Base-by-base conservation (phyloP, 2,888 invertebrate genomes). In the Lydus trimaculatus region DNA sequence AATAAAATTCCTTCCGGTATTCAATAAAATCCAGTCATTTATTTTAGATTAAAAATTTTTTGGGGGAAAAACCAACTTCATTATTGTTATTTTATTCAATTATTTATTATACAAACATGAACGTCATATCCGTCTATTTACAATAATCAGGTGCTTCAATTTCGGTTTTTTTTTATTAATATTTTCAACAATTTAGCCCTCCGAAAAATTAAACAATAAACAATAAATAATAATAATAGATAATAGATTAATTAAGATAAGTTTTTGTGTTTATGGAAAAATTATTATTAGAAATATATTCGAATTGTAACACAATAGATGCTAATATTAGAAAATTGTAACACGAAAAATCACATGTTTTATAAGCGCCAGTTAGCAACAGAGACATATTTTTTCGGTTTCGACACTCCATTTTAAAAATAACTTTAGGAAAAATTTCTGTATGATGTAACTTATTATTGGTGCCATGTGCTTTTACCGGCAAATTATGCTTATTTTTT, bases 341-440 rank as follows among this genome's bases (percentile, higher is more conserved):
- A 15, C 17, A 7, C 25, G 23, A 56, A 56, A 56, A 25, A 56
- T 56, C 25, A 52, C 52, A 13, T 20, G 23, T 52, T 52, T n/a
- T n/a, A n/a, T n/a, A n/a, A n/a, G 56, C 25, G 62, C 64, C 52
- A 56, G 68, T 63, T 65, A 65, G 65, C 65, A 68, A 65, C 68
- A 68, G 65, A 56, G 62, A 23, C 25, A 20, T 31, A 43, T 43
- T 39, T 64, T 52, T 61, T 33, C 25, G 23, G n/a, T n/a, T 25
- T 25, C 13, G 11, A 48, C 48, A 9, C 3, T 15, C 8, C 4
- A 52, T 31, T 20, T 31, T 31, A 68, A 68, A 68, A 68, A 68
- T 68, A 68, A 43, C 65, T n/a, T n/a, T 61, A 25, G 36, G 5
- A 31, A 36, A 28, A 63, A 36, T 61, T 33, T 28, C 17, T 33